phyloP scores from a whole-genome alignment of 2,797 vertebrate species.

The Cygnus olor region DNA sequence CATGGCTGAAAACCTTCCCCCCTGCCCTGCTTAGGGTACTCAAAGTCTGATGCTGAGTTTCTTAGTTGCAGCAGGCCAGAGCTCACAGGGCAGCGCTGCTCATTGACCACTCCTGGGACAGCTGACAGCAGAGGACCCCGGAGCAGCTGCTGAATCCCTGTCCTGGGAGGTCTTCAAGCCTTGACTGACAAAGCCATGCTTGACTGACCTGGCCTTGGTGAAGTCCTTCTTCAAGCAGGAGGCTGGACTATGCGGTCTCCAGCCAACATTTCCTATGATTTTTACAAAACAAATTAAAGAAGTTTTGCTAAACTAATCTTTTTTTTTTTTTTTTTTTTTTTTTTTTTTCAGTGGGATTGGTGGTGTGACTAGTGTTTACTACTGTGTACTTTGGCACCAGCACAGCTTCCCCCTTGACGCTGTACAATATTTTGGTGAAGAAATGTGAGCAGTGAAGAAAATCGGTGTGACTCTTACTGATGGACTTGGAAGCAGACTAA shows the following conservation, averaged over 20 bases:
- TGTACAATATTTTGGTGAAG: neutral
- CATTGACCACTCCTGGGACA: neutral
- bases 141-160: neutral
- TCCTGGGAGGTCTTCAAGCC: neutral
- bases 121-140: neutral
- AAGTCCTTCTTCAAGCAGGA: neutral
- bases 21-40: neutral
- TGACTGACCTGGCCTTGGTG: neutral
- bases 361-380: neutral
- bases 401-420: neutral
- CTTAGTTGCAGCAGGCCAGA: neutral
- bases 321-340: neutral
- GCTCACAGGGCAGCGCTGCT: neutral
- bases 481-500: neutral
- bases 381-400: accelerated
- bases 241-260: neutral
- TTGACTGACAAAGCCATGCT: neutral
- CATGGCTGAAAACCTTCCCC: neutral
- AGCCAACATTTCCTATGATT: neutral
- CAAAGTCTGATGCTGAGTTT: neutral
- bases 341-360: neutral
- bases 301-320: neutral
- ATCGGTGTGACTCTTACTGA: neutral
- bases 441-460: neutral
- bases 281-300: neutral